Evolutionary conservation across 2,113 vertebrate genomes (phyloP).

Genomic region (Cyanocitta stelleri): DNA sequence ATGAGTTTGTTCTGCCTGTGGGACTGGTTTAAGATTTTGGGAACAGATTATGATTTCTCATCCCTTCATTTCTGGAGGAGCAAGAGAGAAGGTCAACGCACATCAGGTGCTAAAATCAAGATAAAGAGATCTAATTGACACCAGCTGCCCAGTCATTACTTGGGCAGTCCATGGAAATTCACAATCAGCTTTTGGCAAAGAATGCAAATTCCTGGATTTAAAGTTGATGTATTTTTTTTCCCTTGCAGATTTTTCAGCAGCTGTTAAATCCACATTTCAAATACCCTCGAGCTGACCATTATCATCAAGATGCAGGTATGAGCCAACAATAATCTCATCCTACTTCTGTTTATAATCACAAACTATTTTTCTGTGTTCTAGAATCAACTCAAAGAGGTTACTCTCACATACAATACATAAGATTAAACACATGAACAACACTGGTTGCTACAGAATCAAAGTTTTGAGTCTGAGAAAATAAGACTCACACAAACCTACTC

Average conservation of each 20-base stretch:
- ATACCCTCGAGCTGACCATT: neutral
- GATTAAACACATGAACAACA: neutral
- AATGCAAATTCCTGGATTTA: neutral
- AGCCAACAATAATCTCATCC: neutral
- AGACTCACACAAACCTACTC: neutral
- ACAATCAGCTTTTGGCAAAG: neutral
- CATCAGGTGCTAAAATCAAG: neutral
- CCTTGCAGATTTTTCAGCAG: neutral
- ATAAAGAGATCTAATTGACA: neutral
- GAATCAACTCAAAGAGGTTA: neutral
- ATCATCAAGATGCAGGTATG: neutral
- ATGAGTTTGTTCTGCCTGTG: neutral
- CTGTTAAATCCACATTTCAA: neutral
- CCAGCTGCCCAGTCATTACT: neutral
- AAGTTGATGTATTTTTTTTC: neutral
- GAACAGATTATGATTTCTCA: neutral
- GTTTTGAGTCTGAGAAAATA: neutral
- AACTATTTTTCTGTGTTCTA: neutral
- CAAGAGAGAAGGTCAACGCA: neutral
- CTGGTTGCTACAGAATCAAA: neutral
- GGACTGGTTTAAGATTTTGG: neutral
- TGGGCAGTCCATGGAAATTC: neutral
- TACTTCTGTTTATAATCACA: neutral
- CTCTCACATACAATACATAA: neutral
- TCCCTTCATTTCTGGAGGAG: neutral